These are phyloP conservation scores for Drosophila kikkawai DNA, from an alignment of 1,140 invertebrate genomes.

Conservation along the genomic window DNA sequence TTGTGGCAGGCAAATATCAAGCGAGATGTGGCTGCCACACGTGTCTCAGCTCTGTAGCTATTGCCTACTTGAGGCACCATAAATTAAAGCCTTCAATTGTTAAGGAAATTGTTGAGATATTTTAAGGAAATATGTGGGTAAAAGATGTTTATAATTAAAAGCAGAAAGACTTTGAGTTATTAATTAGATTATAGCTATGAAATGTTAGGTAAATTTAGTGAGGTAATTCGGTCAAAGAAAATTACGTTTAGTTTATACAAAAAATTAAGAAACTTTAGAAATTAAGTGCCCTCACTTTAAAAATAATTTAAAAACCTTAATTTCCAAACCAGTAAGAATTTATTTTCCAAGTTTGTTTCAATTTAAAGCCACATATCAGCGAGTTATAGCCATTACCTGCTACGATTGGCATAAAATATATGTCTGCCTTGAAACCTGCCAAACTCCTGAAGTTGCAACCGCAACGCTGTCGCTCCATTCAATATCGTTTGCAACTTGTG, in stretches of 20 bases:
- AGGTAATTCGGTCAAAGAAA: background rate
- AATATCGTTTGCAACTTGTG: conserved; percentile 57
- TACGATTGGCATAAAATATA: conserved; percentile 13
- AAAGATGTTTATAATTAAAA: background rate
- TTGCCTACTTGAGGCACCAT: background rate
- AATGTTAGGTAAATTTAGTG: background rate
- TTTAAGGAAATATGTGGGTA: background rate
- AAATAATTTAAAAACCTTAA: too few species aligned
- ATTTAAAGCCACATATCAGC: background rate
- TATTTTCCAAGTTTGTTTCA: background rate
- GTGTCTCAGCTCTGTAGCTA: conserved; percentile 28
- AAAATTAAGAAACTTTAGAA: background rate
- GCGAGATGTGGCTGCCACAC: conserved; percentile 34
- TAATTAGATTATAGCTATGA: background rate
- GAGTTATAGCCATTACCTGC: conserved; percentile 11
- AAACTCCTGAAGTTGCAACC: conserved; percentile 5
- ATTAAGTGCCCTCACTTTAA: background rate
- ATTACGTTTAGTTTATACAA: background rate
- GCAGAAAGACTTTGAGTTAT: background rate
- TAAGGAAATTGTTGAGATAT: background rate
- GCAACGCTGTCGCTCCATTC: conserved; percentile 47
- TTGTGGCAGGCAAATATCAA: conserved; percentile 73
- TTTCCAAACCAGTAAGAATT: background rate
- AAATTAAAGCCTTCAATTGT: background rate
- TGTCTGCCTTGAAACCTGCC: conserved; percentile 4